phyloP scores from a whole-genome alignment of 2,888 invertebrate species.

The Watsonalla binaria region DNA sequence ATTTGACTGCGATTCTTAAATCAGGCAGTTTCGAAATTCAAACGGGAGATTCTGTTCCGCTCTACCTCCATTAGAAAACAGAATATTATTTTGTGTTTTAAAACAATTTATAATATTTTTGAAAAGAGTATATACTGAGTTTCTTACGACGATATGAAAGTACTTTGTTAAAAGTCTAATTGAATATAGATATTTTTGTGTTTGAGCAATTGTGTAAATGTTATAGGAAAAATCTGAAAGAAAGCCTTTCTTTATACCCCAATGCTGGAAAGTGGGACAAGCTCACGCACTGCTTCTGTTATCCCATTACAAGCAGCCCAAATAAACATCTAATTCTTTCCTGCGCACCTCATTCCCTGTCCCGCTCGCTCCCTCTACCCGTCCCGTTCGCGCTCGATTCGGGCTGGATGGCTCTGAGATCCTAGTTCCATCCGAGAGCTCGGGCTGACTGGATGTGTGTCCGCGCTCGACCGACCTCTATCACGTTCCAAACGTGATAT shows the following conservation, averaged over 20 bases:
- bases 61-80: too few species aligned
- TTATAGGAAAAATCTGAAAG: neutral
- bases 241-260: constrained; percentile 12
- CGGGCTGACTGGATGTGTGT: constrained; percentile 42
- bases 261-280: constrained; percentile 52
- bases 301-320: constrained; percentile 68
- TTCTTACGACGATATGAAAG: too few species aligned
- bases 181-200: too few species aligned
- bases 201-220: too few species aligned
- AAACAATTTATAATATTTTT: too few species aligned
- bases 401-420: constrained; percentile 45
- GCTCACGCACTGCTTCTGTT: constrained; percentile 56
- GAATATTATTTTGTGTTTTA: too few species aligned
- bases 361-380: constrained; percentile 35
- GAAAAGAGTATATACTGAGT: too few species aligned
- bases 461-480: constrained; percentile 18
- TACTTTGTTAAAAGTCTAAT: too few species aligned
- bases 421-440: constrained; percentile 66
- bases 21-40: too few species aligned
- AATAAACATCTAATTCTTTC: constrained; percentile 77
- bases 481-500: constrained; percentile 52
- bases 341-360: constrained; percentile 68
- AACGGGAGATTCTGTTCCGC: too few species aligned
- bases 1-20: too few species aligned
- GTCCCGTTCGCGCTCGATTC: constrained; percentile 51